Percentiles rank a stretch among this genome's conserved stretches.
These are phyloP conservation scores for Rhabdomys dilectus DNA, from an alignment of 2,113 vertebrate genomes.

Conservation along the genomic window DNA sequence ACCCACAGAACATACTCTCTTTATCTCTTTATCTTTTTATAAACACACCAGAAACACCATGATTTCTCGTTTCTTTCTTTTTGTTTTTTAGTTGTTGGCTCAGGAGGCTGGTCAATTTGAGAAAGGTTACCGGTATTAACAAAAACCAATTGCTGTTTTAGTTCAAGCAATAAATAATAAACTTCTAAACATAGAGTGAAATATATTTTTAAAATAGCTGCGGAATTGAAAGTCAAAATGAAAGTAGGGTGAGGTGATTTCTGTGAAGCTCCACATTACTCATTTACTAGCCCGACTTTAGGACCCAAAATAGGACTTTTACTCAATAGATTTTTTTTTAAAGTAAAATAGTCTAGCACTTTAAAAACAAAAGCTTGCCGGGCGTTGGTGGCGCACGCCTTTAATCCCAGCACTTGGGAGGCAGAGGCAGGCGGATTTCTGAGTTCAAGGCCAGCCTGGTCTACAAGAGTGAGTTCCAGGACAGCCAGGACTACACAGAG, in stretches of 20 bases:
- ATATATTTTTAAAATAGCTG: conserved; percentile 45
- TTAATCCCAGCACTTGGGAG: too few relatives aligned
- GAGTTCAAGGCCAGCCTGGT: too few relatives aligned
- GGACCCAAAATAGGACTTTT: conserved; percentile 33
- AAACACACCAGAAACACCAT: neutral
- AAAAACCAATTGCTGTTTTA: conserved; percentile 69
- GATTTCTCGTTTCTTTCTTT: conserved; percentile 54
- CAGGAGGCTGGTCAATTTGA: conserved; percentile 65
- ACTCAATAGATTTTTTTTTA: conserved; percentile 13
- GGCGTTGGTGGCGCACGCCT: too few relatives aligned
- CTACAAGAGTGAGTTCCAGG: too few relatives aligned
- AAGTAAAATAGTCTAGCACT: conserved; percentile 50
- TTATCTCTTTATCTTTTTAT: too few relatives aligned
- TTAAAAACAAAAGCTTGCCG: conserved; percentile 56
- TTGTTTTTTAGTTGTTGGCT: conserved; percentile 17
- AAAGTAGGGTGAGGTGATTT: conserved; percentile 20
- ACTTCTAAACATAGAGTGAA: conserved; percentile 52
- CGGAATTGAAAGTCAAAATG: conserved; percentile 62
- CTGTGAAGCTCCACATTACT: conserved; percentile 26
- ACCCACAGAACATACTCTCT: too few relatives aligned
- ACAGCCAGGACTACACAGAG: too few relatives aligned
- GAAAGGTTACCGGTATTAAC: conserved; percentile 48
- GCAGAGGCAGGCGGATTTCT: too few relatives aligned
- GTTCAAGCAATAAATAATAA: conserved; percentile 72
- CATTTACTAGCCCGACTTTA: conserved; percentile 29